A percentile compares a stretch with the other conserved stretches of the same genome.
phyloP scores from a whole-genome alignment of 2,113 vertebrate genomes.

The Setophaga coronata region DNA sequence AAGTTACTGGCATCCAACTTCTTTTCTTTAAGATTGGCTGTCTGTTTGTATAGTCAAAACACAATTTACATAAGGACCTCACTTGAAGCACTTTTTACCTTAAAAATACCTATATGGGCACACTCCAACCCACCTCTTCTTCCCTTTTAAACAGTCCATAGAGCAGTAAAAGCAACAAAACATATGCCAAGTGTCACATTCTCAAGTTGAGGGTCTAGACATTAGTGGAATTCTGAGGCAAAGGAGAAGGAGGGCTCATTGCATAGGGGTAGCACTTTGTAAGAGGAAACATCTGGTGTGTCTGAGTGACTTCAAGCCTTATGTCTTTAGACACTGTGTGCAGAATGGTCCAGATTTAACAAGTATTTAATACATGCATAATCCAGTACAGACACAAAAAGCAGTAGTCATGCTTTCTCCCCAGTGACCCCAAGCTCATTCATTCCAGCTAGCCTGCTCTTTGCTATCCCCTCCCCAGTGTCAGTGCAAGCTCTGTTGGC shows the following conservation, averaged over 20 bases:
- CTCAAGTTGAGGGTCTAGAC: not conserved
- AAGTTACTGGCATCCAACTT: not conserved
- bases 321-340: not conserved
- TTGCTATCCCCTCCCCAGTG: not conserved
- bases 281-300: not conserved
- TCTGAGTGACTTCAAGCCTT: not conserved
- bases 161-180: not conserved
- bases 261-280: fast-evolving
- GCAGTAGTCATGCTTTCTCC: not conserved
- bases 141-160: not conserved
- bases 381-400: not conserved
- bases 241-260: not conserved
- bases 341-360: not conserved
- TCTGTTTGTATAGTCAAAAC: not conserved
- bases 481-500: not conserved
- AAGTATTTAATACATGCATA: not conserved
- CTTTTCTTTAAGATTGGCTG: not conserved
- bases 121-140: not conserved
- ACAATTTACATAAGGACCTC: not conserved
- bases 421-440: not conserved
- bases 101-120: not conserved
- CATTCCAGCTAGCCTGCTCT: not conserved
- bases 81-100: not conserved
- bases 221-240: not conserved
- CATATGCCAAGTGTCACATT: not conserved